Evolutionary conservation across 2,888 invertebrate genomes (phyloP).

Genomic region (Xiphydria camelus): DNA sequence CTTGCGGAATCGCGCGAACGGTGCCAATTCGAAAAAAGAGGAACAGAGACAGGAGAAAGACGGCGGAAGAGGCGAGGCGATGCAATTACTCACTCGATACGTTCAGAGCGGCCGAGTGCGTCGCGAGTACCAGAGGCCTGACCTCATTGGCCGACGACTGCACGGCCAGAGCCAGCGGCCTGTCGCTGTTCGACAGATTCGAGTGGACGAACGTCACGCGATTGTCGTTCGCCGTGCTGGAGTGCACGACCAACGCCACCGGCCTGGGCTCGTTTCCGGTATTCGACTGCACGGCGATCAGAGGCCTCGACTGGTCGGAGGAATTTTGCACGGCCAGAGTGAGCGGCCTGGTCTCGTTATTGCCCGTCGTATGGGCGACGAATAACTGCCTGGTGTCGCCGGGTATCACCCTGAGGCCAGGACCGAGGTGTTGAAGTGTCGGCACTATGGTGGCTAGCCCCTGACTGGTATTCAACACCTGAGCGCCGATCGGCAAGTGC

Average conservation of each 20-base stretch:
- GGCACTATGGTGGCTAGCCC: constrained; percentile 54
- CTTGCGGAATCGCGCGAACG: not conserved
- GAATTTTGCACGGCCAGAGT: constrained; percentile 47
- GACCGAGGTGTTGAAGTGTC: constrained; percentile 52
- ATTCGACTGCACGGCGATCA: constrained; percentile 41
- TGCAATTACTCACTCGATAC: constrained; percentile 52
- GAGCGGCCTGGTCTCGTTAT: constrained; percentile 47
- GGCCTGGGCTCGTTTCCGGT: constrained; percentile 52
- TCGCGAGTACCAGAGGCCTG: constrained; percentile 47
- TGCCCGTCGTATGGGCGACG: constrained; percentile 47
- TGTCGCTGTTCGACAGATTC: constrained; percentile 51
- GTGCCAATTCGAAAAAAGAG: not conserved
- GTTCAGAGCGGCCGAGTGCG: constrained; percentile 51
- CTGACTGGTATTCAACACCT: constrained; percentile 53
- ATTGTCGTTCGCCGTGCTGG: constrained; percentile 53
- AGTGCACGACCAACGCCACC: constrained; percentile 54
- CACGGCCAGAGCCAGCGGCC: constrained; percentile 55
- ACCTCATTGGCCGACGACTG: constrained; percentile 52
- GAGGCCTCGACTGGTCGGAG: constrained; percentile 41
- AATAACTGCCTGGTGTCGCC: constrained; percentile 52
- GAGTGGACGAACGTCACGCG: constrained; percentile 55
- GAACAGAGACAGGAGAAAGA: no score
- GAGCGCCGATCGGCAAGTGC: constrained; percentile 52
- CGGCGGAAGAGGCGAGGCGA: no score
- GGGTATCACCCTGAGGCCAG: constrained; percentile 51